These are phyloP conservation scores for Chelonia mydas DNA, from an alignment of 2,797 vertebrate genomes.

Conservation along the genomic window DNA sequence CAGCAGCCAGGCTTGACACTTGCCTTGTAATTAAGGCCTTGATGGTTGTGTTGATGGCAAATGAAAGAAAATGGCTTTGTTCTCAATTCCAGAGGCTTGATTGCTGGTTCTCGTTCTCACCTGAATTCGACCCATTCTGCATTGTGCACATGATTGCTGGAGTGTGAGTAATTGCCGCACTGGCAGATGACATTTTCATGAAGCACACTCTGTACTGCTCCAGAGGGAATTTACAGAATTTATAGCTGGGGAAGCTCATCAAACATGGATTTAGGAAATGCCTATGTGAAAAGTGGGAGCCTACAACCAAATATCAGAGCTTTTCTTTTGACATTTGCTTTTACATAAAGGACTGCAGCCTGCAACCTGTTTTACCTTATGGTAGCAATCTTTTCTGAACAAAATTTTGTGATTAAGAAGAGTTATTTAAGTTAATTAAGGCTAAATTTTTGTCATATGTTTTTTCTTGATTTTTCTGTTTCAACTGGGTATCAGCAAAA, in stretches of 20 bases:
- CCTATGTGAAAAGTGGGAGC: constrained; percentile 78
- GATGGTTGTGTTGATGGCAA: constrained; percentile 93
- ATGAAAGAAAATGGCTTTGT: constrained; percentile 93
- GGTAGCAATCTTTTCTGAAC: constrained; percentile 34
- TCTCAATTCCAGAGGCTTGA: constrained; percentile 91
- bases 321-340: constrained; percentile 80
- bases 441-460: background rate
- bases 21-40: constrained; percentile 97
- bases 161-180: constrained; percentile 91
- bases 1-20: constrained; percentile 87
- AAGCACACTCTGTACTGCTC: constrained; percentile 79
- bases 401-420: constrained; percentile 31
- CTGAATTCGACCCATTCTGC: constrained; percentile 91
- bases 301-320: constrained; percentile 76
- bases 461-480: constrained; percentile 20
- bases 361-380: constrained; percentile 69
- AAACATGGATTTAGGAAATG: constrained; percentile 84
- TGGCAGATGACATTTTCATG: constrained; percentile 90
- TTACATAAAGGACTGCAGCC: constrained; percentile 52
- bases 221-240: constrained; percentile 80
- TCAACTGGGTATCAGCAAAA: background rate
- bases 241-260: constrained; percentile 83
- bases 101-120: constrained; percentile 95
- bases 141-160: constrained; percentile 93
- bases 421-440: constrained; percentile 26